Conservation (phyloP, 2,888 invertebrate genomes). For the Chorisops tibialis region DNA sequence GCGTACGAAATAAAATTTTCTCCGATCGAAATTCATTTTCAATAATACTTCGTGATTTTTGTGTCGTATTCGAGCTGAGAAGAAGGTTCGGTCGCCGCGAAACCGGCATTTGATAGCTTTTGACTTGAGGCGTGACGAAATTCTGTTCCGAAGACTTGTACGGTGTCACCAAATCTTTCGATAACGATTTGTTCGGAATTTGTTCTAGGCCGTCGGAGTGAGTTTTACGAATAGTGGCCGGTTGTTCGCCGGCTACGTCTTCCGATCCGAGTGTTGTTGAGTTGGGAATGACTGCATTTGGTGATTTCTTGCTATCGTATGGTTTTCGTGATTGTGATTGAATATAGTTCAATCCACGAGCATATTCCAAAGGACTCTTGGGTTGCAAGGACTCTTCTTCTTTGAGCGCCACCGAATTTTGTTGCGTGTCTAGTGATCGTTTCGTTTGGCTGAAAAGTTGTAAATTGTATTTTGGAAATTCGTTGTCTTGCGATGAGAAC, state of each 20-base stretch:
- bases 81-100: slow-evolving; percentile 4
- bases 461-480: background rate
- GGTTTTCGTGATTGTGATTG: too few relatives aligned
- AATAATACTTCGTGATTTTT: slow-evolving; percentile 37
- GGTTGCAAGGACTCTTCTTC: too few relatives aligned
- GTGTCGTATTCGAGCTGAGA: background rate
- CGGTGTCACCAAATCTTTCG: slow-evolving; percentile 35
- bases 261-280: background rate
- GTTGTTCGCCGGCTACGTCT: background rate
- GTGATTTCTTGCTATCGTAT: too few relatives aligned
- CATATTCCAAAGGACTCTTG: too few relatives aligned
- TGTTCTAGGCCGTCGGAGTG: too few relatives aligned
- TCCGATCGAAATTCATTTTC: slow-evolving; percentile 48
- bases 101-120: slow-evolving; percentile 34
- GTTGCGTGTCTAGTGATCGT: background rate
- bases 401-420: too few relatives aligned
- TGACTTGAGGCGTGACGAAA: slow-evolving; percentile 48
- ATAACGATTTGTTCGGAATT: too few relatives aligned
- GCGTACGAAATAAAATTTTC: slow-evolving; percentile 51
- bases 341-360: too few relatives aligned
- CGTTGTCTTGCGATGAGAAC: slow-evolving; percentile 33
- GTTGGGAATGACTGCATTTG: too few relatives aligned
- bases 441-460: background rate
- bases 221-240: too few relatives aligned
- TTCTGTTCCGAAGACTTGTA: slow-evolving; percentile 39